These are phyloP conservation scores for Choloepus hoffmanni DNA, from an alignment of 2,113 vertebrate genomes.

Conservation along the genomic window DNA sequence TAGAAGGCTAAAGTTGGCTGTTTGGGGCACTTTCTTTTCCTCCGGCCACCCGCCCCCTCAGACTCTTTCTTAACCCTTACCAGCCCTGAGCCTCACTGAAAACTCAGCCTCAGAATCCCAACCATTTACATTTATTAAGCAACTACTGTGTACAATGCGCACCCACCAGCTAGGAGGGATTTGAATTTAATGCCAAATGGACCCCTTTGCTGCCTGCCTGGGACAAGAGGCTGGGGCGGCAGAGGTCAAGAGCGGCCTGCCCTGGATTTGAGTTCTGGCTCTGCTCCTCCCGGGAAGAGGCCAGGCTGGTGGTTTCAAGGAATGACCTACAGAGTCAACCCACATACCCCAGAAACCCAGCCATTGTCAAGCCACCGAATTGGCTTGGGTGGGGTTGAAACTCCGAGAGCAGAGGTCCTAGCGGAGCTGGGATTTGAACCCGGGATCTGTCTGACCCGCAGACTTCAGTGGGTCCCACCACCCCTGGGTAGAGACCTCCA, in stretches of 20 bases:
- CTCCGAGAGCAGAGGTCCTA: background rate
- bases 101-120: background rate
- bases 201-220: background rate
- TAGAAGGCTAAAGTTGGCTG: slow-evolving; percentile 77
- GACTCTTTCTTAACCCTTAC: slow-evolving; percentile 48
- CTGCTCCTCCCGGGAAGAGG: background rate
- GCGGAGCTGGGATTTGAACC: background rate
- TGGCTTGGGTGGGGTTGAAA: background rate
- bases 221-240: background rate
- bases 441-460: fast-evolving
- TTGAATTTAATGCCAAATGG: background rate
- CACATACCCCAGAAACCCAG: background rate
- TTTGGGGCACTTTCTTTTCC: slow-evolving; percentile 35
- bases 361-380: background rate
- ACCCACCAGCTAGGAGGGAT: background rate
- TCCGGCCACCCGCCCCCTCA: background rate
- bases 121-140: background rate
- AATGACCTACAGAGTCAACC: background rate
- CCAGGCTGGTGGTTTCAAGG: background rate
- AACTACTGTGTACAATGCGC: background rate
- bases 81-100: background rate
- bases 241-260: background rate
- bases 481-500: background rate
- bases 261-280: background rate
- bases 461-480: background rate